Base-by-base conservation (phyloP, 2,888 invertebrate species). In the Athalia cordata region DNA sequence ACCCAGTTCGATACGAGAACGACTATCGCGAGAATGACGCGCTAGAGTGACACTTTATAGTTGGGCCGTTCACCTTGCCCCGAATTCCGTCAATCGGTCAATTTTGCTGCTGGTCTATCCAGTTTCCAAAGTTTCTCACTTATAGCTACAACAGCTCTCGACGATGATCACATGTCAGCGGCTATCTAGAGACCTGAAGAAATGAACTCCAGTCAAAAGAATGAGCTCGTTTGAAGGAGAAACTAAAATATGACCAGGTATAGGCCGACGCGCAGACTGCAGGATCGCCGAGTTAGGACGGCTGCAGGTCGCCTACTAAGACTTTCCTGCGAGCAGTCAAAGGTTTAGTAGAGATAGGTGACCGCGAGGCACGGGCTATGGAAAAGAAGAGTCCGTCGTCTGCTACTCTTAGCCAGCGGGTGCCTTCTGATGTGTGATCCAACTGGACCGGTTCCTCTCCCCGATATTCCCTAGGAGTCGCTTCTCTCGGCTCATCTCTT, bases 391-490 rank as follows among this genome's bases (percentile, higher is more conserved):
- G 29, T 29, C 29, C 29, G 29, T 29, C 29, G 47, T 61, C 72
- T 45, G 64, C 50, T 13, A 52, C 5, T 6, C 47, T 5, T n/a
- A 55, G 72, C 86, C 85, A 81, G 82, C 81, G 82, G 81, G 83
- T 84, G 83, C 84, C 84, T 86, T 85, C 75, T 50, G 75, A 75
- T 64, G 62, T 75, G 75, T 75, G 86, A 89, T 89, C 89, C 82
- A 85, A 87, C 89, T 88, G 84, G 89, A 89, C 89, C 89, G 89
- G 89, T 89, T 89, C 88, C 75, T 75, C 64, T 87, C 85, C 83
- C 82, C 81, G 85, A 89, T 29, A 29, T 87, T 89, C 87, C 85
- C 89, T 89, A 89, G 89, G 88, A 88, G 87, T 87, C 87, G 77
- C 80, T 82, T 82, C 83, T 81, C 81, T 75, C 29, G 78, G 77